phyloP scores from a whole-genome alignment of 35 echinoderm and acorn worm species.

The Stichopus chloronotus region DNA sequence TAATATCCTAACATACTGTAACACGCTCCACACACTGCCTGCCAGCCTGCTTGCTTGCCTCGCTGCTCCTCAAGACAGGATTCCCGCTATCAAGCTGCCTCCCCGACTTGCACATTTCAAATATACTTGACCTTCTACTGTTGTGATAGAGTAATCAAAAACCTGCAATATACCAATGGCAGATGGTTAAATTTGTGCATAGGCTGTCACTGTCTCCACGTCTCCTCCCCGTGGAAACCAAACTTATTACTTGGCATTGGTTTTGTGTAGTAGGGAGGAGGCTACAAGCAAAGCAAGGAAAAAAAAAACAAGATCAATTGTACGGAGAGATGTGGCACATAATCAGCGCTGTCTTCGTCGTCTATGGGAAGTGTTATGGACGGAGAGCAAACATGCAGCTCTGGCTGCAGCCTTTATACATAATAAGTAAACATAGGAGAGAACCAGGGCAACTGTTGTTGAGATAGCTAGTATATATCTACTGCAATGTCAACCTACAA shows the following conservation, averaged over 20 bases:
- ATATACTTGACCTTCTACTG: slow-evolving; percentile 55
- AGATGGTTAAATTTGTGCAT: slow-evolving; percentile 62
- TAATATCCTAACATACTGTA: slow-evolving; percentile 51
- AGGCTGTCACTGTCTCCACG: slow-evolving; percentile 34
- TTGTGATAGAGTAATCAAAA: slow-evolving; percentile 62
- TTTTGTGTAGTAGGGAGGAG: slow-evolving; percentile 36
- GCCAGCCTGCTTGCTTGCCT: background rate
- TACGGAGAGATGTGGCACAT: slow-evolving; percentile 31
- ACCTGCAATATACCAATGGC: slow-evolving; percentile 46
- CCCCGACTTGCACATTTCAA: slow-evolving; percentile 35
- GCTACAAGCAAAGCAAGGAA: slow-evolving; percentile 51
- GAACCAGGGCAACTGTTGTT: slow-evolving; percentile 7
- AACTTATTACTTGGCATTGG: slow-evolving; percentile 36
- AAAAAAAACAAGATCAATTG: slow-evolving; percentile 30
- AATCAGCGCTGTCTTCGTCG: slow-evolving; percentile 35
- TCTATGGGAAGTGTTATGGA: slow-evolving; percentile 41
- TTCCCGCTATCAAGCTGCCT: slow-evolving; percentile 33
- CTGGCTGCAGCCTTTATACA: slow-evolving; percentile 15
- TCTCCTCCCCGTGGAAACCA: slow-evolving; percentile 44
- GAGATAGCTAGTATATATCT: background rate
- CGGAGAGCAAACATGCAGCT: background rate
- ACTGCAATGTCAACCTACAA: slow-evolving; percentile 4
- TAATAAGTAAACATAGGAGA: slow-evolving; percentile 38
- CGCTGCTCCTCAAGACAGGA: slow-evolving; percentile 43
- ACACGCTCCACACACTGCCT: slow-evolving; percentile 54